Evolutionary conservation across 2,113 vertebrate genomes (phyloP).

Genomic region (Ursus arctos): DNA sequence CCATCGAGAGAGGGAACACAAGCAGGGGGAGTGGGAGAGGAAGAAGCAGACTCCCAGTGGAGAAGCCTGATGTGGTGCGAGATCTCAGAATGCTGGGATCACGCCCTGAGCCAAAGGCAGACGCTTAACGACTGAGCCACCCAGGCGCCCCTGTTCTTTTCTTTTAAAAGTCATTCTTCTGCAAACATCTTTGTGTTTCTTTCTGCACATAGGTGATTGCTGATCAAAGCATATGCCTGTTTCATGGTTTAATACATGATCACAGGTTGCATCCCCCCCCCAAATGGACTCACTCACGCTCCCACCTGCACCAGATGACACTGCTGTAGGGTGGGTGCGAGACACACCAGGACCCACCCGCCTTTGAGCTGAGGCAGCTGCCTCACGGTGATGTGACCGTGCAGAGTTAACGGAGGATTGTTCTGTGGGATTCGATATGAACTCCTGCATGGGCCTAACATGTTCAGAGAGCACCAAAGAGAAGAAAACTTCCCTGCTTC

Average conservation of each 20-base stretch:
- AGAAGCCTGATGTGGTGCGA: too few species aligned
- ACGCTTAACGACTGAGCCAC: too few species aligned
- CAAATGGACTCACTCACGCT: not conserved
- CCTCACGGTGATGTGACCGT: not conserved
- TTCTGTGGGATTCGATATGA: not conserved
- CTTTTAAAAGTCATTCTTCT: not conserved
- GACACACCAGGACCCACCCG: fast-evolving
- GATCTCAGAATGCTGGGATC: too few species aligned
- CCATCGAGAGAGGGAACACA: too few species aligned
- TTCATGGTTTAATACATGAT: not conserved
- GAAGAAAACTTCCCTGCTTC: not conserved
- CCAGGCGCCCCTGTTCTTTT: too few species aligned
- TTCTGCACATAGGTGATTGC: not conserved
- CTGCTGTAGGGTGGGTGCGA: not conserved
- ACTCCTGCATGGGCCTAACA: not conserved
- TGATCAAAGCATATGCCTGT: not conserved
- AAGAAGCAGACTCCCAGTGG: too few species aligned
- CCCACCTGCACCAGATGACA: fast-evolving
- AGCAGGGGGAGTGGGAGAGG: too few species aligned
- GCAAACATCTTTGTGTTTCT: not conserved
- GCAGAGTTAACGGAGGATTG: not conserved
- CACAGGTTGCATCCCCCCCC: not conserved
- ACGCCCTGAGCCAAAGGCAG: too few species aligned
- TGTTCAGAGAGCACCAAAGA: not conserved
- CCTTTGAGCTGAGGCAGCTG: not conserved